Evolutionary conservation across 2,888 invertebrate genomes (phyloP).

Genomic region (Ryuthela nishihirai): DNA sequence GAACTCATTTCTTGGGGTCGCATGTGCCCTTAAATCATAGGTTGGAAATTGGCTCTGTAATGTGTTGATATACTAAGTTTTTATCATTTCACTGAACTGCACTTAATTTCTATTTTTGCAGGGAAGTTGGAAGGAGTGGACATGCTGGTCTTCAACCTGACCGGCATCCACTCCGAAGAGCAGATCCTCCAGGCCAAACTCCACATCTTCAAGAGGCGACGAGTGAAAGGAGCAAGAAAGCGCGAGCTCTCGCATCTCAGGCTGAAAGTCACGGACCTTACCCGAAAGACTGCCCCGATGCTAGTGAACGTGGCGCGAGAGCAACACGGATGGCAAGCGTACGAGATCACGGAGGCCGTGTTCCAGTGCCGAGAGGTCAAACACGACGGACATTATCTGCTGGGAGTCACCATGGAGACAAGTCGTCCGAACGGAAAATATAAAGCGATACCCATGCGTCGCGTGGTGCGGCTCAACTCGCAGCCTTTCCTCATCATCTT

Average conservation of each 20-base stretch:
- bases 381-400: conserved; percentile 42
- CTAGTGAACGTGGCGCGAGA: conserved; percentile 37
- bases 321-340: conserved; percentile 51
- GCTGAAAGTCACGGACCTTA: conserved; percentile 15
- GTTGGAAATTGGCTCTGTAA: too few relatives aligned
- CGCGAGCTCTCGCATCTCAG: conserved; percentile 6
- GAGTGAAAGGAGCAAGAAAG: conserved; percentile 4
- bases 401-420: conserved; percentile 47
- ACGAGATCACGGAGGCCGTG: conserved; percentile 48
- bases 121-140: conserved; percentile 11
- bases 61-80: too few relatives aligned
- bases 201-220: conserved; percentile 15
- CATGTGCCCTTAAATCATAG: too few relatives aligned
- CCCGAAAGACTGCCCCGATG: conserved; percentile 13
- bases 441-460: conserved; percentile 44
- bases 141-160: conserved; percentile 28
- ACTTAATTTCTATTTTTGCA: conserved; percentile 10
- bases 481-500: conserved; percentile 50
- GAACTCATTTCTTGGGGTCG: too few relatives aligned
- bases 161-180: conserved; percentile 13
- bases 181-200: conserved; percentile 24
- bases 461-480: conserved; percentile 46
- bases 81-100: too few relatives aligned
- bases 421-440: conserved; percentile 43
- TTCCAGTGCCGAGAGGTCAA: conserved; percentile 44